phyloP scores from a whole-genome alignment of 2,888 invertebrate genomes.

The Pheosia gnoma region DNA sequence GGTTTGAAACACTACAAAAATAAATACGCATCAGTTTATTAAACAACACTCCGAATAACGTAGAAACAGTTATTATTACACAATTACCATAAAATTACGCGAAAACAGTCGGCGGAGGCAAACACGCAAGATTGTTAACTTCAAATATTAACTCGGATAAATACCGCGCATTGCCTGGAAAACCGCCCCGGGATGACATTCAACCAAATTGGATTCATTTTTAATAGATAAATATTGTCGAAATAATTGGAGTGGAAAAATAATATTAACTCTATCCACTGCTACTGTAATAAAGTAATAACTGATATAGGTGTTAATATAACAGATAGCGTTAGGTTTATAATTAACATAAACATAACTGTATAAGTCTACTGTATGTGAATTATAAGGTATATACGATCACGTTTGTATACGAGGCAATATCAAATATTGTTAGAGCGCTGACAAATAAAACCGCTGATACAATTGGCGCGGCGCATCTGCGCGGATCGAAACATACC shows the following conservation, averaged over 20 bases:
- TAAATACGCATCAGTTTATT: too few relatives aligned
- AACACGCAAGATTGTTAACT: background rate
- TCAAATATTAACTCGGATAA: background rate
- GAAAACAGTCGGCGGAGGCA: background rate
- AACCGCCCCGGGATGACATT: background rate
- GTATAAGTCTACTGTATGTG: too few relatives aligned
- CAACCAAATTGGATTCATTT: background rate
- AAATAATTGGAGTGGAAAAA: background rate
- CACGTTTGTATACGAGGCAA: background rate
- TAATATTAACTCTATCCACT: too few relatives aligned
- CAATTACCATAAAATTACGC: conserved; percentile 1
- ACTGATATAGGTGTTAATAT: too few relatives aligned
- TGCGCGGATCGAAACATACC: background rate
- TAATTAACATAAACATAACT: too few relatives aligned
- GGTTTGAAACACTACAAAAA: too few relatives aligned
- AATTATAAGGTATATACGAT: background rate
- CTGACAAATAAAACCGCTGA: background rate
- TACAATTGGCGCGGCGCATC: background rate
- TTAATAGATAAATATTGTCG: background rate
- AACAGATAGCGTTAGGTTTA: too few relatives aligned
- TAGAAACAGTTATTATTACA: background rate
- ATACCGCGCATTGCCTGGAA: background rate
- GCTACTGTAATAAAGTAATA: too few relatives aligned
- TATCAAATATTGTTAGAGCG: conserved; percentile 11
- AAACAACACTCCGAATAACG: background rate